Evolutionary conservation across 1,140 invertebrate species (phyloP).

Genomic region (Marisa cornuarietis): DNA sequence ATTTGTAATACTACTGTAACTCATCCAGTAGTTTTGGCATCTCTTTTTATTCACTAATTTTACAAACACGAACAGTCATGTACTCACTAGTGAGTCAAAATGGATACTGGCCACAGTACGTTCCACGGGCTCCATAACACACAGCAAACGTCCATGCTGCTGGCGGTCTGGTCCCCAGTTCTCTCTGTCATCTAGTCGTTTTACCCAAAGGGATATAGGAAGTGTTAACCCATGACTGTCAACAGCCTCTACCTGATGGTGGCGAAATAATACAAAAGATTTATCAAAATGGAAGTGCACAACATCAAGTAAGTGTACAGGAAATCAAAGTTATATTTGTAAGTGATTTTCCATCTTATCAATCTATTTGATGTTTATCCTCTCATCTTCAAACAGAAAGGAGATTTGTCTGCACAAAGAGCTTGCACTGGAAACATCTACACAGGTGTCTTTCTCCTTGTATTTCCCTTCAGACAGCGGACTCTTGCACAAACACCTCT

Average conservation of each 20-base stretch:
- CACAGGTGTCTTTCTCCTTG: no score
- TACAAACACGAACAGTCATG: neutral
- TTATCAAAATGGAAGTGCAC: neutral
- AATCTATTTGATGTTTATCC: no score
- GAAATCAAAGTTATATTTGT: no score
- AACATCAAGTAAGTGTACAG: no score
- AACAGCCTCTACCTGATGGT: conserved; percentile 71
- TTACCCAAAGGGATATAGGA: conserved; percentile 74
- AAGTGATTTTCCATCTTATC: no score
- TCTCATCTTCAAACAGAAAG: no score
- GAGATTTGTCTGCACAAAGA: no score
- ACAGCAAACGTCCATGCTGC: conserved; percentile 70
- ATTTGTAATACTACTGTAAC: no score
- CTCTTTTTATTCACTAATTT: neutral
- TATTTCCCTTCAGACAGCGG: no score
- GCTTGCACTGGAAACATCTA: no score
- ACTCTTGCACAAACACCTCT: no score
- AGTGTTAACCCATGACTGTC: conserved; percentile 69
- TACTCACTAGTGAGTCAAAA: conserved; percentile 56
- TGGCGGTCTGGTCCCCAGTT: conserved; percentile 45
- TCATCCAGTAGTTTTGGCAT: neutral
- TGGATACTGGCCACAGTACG: conserved; percentile 62
- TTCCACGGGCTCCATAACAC: conserved; percentile 74
- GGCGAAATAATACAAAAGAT: neutral
- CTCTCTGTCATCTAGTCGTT: conserved; percentile 66